A percentile compares a stretch with the other conserved stretches of the same genome.
These are phyloP conservation scores for Marcusenius ussheri DNA, from an alignment of 2,113 vertebrate genomes.

Conservation along the genomic window DNA sequence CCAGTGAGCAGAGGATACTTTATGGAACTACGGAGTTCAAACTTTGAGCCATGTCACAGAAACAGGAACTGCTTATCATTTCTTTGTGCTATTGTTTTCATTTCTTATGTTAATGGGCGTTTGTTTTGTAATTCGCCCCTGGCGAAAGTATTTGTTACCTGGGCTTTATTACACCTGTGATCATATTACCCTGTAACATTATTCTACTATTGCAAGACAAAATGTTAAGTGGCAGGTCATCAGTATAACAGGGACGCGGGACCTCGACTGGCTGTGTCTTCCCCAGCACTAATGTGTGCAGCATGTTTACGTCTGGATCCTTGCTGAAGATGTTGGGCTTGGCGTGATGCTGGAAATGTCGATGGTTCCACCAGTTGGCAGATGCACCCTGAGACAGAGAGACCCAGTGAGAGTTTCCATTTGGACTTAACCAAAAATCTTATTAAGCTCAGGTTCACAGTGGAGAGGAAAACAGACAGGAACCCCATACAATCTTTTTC, in stretches of 20 bases:
- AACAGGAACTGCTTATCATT: neutral
- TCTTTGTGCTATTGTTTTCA: neutral
- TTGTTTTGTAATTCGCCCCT: neutral
- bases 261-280: slow-evolving; percentile 80
- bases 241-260: neutral
- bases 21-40: neutral
- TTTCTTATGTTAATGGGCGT: neutral
- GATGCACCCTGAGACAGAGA: slow-evolving; percentile 73
- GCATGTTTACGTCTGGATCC: slow-evolving; percentile 89
- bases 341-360: slow-evolving; percentile 91
- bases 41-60: neutral
- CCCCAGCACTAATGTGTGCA: slow-evolving; percentile 79
- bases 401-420: neutral
- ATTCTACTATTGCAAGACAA: neutral
- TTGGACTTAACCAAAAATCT: neutral
- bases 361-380: slow-evolving; percentile 94
- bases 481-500: neutral
- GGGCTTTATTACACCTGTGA: neutral
- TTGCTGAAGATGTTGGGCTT: slow-evolving; percentile 88
- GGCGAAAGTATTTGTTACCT: neutral
- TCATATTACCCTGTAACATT: neutral
- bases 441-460: neutral
- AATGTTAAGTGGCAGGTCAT: neutral
- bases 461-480: neutral
- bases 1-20: neutral